These are phyloP conservation scores for Tachycineta bicolor DNA, from an alignment of 2,113 vertebrate genomes.

Conservation along the genomic window DNA sequence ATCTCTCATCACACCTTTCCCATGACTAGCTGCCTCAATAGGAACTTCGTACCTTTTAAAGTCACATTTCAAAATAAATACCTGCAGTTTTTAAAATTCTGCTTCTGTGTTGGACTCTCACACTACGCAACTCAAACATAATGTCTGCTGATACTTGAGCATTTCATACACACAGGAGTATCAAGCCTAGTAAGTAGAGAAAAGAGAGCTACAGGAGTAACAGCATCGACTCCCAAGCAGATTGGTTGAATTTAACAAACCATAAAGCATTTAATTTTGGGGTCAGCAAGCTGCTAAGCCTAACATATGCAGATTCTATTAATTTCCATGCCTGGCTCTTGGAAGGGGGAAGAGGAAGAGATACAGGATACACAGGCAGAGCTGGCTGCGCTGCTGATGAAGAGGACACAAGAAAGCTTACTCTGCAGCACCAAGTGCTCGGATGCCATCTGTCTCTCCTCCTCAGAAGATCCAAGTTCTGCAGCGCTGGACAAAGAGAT, in stretches of 20 bases:
- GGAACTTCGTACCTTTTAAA: neutral
- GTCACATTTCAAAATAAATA: neutral
- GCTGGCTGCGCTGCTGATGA: neutral
- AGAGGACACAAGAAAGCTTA: neutral
- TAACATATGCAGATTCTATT: neutral
- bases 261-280: neutral
- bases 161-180: neutral
- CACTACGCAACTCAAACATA: neutral
- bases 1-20: neutral
- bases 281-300: neutral
- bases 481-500: neutral
- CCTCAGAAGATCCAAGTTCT: neutral
- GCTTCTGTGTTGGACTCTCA: neutral
- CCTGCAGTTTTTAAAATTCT: neutral
- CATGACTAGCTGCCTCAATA: neutral
- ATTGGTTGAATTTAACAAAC: neutral
- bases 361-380: neutral
- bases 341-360: neutral
- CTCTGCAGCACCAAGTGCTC: neutral
- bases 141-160: neutral
- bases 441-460: neutral
- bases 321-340: neutral
- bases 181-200: neutral
- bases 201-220: neutral
- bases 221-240: neutral